Evolutionary conservation across 1,140 invertebrate genomes (phyloP), one percentile per base, ranked within the genome.

Genomic region (Ladona fulva): DNA sequence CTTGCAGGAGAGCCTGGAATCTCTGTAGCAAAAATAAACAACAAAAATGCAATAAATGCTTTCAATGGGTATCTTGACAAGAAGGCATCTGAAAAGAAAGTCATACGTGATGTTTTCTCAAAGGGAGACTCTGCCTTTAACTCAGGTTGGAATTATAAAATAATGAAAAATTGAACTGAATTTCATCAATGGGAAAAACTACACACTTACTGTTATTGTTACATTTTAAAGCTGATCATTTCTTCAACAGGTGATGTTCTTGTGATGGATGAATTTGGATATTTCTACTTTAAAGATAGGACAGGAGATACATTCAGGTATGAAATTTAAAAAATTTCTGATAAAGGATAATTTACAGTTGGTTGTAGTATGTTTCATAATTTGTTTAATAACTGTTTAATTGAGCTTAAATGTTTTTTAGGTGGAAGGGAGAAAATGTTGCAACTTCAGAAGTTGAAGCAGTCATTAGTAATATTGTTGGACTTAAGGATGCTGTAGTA

Each of bases 361-460:
- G 44, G 44, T 11, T 11, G 19, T 52, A 52, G 19, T 52, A 11
- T 52, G 44, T 78, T 74, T 42, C 16, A 25, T 76, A 77, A 79
- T 77, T 77, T 75, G 52, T 73, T 75, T 42, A 77, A 73, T 78
- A 37, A 37, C 3, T 37, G 29, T 8, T 37, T 37, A 37, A 37
- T 37, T 37, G 12, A 79, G 14, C 25, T 37, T 73, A n/a, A 25
- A 10, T 1, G 74, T 59, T 80, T 80, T 91, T 87, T 84, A 93
- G 97, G 80, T 95, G 93, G 93, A 90, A 93, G 78, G 97, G 97
- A 37, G 98, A 99, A 86, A 99, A 99, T 84, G 96, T 99, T 0
- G 94, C 96, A 0, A 99, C 97, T 8, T 91, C 92, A n/a, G 97
- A 99, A 87, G 95, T 99, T 0, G 97, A 99, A 87, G 93, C 91